phyloP scores from a whole-genome alignment of 2,797 vertebrate species.

The Microchirus variegatus region DNA sequence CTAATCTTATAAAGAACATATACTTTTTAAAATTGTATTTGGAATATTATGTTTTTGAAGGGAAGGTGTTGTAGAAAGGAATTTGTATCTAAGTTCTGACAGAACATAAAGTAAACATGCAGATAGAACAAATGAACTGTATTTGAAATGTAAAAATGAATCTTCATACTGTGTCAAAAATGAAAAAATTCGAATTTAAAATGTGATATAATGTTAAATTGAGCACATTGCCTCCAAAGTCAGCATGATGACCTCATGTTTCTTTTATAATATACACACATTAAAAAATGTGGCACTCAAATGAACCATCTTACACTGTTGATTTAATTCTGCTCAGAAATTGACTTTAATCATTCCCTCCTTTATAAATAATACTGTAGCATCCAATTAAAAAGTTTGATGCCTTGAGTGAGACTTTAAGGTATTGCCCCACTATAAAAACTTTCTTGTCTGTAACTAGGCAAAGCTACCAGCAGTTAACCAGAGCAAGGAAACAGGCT shows the following conservation, averaged over 20 bases:
- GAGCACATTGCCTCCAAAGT: neutral
- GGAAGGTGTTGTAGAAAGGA: constrained; percentile 87
- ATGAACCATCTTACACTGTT: neutral
- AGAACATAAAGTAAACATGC: constrained; percentile 93
- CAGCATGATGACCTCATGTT: neutral
- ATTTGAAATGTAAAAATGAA: constrained; percentile 87
- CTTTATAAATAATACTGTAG: neutral
- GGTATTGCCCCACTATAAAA: constrained; percentile 44
- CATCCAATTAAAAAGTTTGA: neutral
- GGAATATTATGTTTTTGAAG: constrained; percentile 89
- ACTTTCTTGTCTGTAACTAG: constrained; percentile 56
- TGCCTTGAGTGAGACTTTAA: constrained; percentile 5
- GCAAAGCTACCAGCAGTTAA: constrained; percentile 71
- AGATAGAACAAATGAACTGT: constrained; percentile 93
- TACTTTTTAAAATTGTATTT: constrained; percentile 72
- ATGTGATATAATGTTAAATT: constrained; percentile 1
- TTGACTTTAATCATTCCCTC: neutral
- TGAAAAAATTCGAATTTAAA: no score
- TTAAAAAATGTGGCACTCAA: neutral
- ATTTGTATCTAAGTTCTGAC: constrained; percentile 92
- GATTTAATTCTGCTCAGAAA: neutral
- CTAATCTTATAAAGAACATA: constrained; percentile 91
- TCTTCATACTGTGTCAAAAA: constrained; percentile 98
- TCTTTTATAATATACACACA: neutral
- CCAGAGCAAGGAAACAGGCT: constrained; percentile 77